Evolutionary conservation across 2,113 vertebrate genomes (phyloP).

Genomic region (Stictonetta naevosa): DNA sequence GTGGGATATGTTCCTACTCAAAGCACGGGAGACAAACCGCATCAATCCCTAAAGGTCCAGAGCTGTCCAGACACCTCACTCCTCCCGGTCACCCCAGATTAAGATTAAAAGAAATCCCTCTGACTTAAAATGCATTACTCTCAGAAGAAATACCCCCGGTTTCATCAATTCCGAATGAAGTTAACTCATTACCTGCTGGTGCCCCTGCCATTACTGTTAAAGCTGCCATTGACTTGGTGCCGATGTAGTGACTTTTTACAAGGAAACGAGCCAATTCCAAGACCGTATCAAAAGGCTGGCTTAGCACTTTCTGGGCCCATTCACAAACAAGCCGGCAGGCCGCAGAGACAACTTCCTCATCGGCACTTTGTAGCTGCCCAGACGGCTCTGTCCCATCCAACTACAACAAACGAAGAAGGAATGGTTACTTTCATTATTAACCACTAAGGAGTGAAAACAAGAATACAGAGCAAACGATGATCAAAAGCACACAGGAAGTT

Average conservation of each 20-base stretch:
- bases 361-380: constrained; percentile 86
- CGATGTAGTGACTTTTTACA: constrained; percentile 96
- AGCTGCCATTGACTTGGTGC: constrained; percentile 96
- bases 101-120: neutral
- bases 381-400: constrained; percentile 87
- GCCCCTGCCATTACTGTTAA: constrained; percentile 93
- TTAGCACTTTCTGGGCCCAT: constrained; percentile 98
- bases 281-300: constrained; percentile 94
- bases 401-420: constrained; percentile 75
- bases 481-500: neutral
- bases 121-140: neutral
- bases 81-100: neutral
- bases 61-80: neutral
- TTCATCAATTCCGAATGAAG: neutral
- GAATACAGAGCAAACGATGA: neutral
- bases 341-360: constrained; percentile 92
- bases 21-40: neutral
- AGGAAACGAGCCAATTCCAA: constrained; percentile 96
- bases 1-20: neutral
- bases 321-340: constrained; percentile 97
- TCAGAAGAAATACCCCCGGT: neutral
- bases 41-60: neutral
- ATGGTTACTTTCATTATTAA: neutral
- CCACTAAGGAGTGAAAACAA: neutral
- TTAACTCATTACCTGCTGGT: constrained; percentile 84